Evolutionary conservation across 1,140 invertebrate species (phyloP).

Genomic region (Drosophila trapezifrons): DNA sequence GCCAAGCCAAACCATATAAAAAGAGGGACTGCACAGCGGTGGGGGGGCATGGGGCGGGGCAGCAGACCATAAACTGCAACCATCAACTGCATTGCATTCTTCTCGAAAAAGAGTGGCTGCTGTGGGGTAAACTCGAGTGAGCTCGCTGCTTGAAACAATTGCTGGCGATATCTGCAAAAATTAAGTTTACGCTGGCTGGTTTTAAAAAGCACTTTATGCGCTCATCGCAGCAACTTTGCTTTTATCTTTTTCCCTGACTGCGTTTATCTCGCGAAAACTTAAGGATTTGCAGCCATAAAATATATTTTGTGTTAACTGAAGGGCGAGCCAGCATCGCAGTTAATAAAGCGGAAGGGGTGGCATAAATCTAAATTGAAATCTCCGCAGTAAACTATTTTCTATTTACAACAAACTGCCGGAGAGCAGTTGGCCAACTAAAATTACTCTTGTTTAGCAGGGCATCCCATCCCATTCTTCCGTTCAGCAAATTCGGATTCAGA

Average conservation of each 20-base stretch:
- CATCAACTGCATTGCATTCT: constrained; percentile 68
- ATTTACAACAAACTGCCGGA: constrained; percentile 12
- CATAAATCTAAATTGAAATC: constrained; percentile 44
- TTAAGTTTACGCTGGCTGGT: constrained; percentile 75
- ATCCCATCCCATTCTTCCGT: neutral
- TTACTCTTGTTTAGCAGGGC: constrained; percentile 25
- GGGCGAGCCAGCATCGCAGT: constrained; percentile 13
- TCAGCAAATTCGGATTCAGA: neutral
- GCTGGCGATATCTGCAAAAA: constrained; percentile 70
- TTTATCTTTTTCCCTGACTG: constrained; percentile 31
- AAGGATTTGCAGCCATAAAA: constrained; percentile 51
- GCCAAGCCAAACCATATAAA: constrained; percentile 32
- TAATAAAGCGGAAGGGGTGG: constrained; percentile 29
- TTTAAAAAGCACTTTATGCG: constrained; percentile 66
- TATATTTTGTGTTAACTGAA: constrained; percentile 59
- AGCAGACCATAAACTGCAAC: constrained; percentile 72
- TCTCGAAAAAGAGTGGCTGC: constrained; percentile 27
- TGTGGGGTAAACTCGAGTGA: constrained; percentile 42
- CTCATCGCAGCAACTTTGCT: constrained; percentile 17
- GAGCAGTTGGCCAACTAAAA: constrained; percentile 35
- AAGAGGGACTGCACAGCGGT: constrained; percentile 11
- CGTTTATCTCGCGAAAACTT: constrained; percentile 42
- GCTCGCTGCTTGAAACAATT: constrained; percentile 59
- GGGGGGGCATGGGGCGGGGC: constrained; percentile 3
- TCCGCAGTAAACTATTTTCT: constrained; percentile 42